Evolutionary conservation across 2,888 invertebrate species (phyloP), one percentile per base, ranked within the genome.

Genomic region (Zonitis immaculata): DNA sequence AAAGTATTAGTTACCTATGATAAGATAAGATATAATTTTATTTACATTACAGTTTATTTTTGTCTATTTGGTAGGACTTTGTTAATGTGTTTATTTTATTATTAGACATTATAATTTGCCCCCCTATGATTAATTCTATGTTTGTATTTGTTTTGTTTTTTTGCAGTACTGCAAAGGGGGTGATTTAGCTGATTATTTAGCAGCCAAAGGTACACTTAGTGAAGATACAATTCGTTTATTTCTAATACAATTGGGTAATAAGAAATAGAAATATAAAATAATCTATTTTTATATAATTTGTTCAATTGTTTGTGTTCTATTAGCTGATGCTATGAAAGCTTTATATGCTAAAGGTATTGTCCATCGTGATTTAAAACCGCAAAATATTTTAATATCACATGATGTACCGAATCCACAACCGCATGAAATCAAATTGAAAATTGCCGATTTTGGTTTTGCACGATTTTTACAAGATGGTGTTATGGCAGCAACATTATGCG

Each of bases 401-500:
- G 86, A 75, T 76, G 81, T 87, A 75, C 80, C 80, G 32, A 82
- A 84, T 67, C 86, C 88, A 14, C 84, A 87, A 51, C 89, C 91
- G 8, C 81, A 84, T 11, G 91, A 96, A 75, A 95, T 97, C 64
- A 89, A 86, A 57, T 83, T 99, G 49, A 99, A 99, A 85, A 95
- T 96, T 69, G 97, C 97, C 72, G 99, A 99, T 81, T 99, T 99
- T 80, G 99, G 99, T 47, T 99, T 99, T 79, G 99, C 99, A 49
- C 83, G 99, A 73, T 98, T 99, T 78, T 82, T 99, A 44, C 91
- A 94, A 78, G 98, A 98, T 74, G 99, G 99, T 59, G 96, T 95
- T 50, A 99, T 99, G 99, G 99, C 99, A 50, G 98, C 96, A 58
- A 99, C 99, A 27, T 81, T 99, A 39, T 99, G 99, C 77, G 99